phyloP scores from a whole-genome alignment of 2,888 invertebrate species.

The Pandemis cinnamomeana region DNA sequence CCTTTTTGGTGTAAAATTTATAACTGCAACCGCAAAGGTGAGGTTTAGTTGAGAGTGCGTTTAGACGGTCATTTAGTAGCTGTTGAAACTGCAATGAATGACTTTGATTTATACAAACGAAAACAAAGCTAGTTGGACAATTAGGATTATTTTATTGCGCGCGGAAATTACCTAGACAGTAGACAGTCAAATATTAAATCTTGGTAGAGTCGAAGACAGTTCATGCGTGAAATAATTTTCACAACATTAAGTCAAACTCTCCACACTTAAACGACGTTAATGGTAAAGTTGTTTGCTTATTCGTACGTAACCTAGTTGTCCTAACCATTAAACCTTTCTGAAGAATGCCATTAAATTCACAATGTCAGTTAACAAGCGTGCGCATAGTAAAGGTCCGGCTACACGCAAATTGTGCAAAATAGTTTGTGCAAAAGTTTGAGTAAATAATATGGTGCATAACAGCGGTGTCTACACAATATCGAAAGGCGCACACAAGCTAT shows the following conservation, averaged over 20 bases:
- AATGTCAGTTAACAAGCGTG: slow-evolving; percentile 11
- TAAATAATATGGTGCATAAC: no score
- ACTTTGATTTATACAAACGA: background rate
- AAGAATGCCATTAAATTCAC: slow-evolving; percentile 29
- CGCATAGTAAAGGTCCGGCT: background rate
- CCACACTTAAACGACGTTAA: slow-evolving; percentile 12
- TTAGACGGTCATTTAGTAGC: background rate
- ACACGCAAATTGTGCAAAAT: no score
- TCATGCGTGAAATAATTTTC: background rate
- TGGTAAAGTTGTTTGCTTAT: slow-evolving; percentile 20
- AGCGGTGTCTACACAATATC: no score
- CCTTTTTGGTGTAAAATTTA: slow-evolving; percentile 5
- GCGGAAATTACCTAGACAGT: no score
- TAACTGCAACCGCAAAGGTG: background rate
- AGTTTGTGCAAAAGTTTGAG: no score
- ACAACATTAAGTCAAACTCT: background rate
- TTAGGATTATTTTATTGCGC: background rate
- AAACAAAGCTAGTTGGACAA: background rate
- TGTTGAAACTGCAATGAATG: background rate
- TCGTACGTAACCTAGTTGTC: slow-evolving; percentile 30
- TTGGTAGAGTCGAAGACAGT: no score
- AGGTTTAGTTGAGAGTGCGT: background rate
- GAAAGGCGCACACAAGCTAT: no score
- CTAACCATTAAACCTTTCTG: slow-evolving; percentile 31
- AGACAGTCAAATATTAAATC: no score